Percentiles rank a stretch among this genome's conserved stretches.
Conservation (phyloP, 2,888 invertebrate genomes). For the Oligia fasciuncula region DNA sequence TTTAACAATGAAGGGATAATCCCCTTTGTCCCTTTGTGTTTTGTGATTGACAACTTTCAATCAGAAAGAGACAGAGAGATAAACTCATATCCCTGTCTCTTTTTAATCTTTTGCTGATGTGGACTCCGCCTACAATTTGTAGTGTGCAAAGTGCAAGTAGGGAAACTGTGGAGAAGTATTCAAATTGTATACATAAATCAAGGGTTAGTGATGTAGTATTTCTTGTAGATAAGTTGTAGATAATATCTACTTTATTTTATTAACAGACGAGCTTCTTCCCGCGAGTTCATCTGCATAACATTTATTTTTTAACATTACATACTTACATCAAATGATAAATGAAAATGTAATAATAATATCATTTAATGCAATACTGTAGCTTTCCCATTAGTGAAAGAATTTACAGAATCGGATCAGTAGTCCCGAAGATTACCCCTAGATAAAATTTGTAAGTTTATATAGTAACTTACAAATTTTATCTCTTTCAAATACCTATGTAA, state of each 20-base stretch:
- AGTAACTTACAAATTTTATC: background rate
- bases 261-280: background rate
- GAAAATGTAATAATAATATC: too few relatives aligned
- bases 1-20: conserved; percentile 68
- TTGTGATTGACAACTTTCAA: conserved; percentile 78
- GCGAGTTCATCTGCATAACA: background rate
- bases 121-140: conserved; percentile 73
- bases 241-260: background rate
- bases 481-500: background rate
- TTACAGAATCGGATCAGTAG: background rate
- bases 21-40: conserved; percentile 59
- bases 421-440: too few relatives aligned
- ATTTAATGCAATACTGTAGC: background rate
- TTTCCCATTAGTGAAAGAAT: background rate
- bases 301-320: too few relatives aligned
- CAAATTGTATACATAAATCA: background rate
- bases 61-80: background rate
- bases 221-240: background rate
- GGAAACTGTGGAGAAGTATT: background rate
- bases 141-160: conserved; percentile 19
- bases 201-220: background rate
- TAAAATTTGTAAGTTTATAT: too few relatives aligned
- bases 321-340: too few relatives aligned
- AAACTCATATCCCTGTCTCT: conserved; percentile 67
- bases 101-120: conserved; percentile 64